phyloP scores from a whole-genome alignment of 1,140 invertebrate species.

The Pseudomyrmex cubaensis region DNA sequence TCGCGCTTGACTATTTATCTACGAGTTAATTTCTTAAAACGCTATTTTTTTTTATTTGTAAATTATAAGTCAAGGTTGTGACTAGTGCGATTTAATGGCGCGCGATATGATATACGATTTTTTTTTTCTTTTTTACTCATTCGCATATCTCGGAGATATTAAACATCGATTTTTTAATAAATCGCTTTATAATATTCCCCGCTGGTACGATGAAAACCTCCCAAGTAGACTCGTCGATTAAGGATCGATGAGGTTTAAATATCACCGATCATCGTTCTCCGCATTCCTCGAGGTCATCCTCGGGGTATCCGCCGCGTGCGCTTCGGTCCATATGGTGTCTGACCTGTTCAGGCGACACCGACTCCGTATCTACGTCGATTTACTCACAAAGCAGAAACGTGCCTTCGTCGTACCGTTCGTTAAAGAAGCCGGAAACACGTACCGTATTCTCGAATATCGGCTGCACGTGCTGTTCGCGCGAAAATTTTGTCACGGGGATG shows the following conservation, averaged over 20 bases:
- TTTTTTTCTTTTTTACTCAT: constrained; percentile 26
- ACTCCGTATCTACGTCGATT: constrained; percentile 1
- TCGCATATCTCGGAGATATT: neutral
- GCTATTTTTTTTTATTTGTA: constrained; percentile 3
- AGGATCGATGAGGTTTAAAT: constrained; percentile 71
- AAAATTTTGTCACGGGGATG: neutral
- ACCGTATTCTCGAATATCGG: too few relatives aligned
- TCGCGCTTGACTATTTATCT: neutral
- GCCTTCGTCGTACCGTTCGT: neutral
- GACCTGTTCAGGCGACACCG: constrained; percentile 50
- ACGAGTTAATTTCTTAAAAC: constrained; percentile 6
- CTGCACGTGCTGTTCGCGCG: neutral
- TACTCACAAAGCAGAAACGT: constrained; percentile 29
- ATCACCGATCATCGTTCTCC: constrained; percentile 74
- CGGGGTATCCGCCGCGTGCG: constrained; percentile 21
- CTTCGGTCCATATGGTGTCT: constrained; percentile 50
- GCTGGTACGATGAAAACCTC: constrained; percentile 68
- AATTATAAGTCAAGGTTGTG: neutral
- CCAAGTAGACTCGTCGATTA: constrained; percentile 67
- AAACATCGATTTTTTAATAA: constrained; percentile 34
- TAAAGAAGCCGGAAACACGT: neutral
- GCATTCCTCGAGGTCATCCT: constrained; percentile 70
- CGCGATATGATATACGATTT: constrained; percentile 36
- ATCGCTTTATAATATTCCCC: constrained; percentile 61
- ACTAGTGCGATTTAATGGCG: constrained; percentile 36